Evolutionary conservation across 2,113 vertebrate genomes (phyloP), one percentile per base, ranked within the genome.

Genomic region (Centropus bengalensis): DNA sequence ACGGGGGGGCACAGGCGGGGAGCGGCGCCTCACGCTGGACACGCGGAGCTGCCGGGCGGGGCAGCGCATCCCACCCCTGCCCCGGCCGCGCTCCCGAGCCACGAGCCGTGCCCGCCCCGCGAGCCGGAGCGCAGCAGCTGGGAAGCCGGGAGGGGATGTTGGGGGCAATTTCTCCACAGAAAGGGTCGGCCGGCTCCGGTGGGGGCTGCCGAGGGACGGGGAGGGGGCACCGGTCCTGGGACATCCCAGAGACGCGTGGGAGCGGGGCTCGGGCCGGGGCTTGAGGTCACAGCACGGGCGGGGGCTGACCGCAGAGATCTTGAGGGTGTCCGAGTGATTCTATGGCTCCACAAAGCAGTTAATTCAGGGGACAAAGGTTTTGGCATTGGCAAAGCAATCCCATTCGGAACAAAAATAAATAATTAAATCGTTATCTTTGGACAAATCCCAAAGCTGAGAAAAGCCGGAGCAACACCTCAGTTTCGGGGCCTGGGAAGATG

Each of bases 51-150:
- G n/a, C n/a, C n/a, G n/a, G n/a, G n/a, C 27, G 19, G 30, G 45
- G 42, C 32, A 44, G 6, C 1, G 1, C 17, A 13, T 9, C 22
- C 58, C 42, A 40, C 0, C 19, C 16, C 40, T 8, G 3, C 60
- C 27, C 24, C 74, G 67, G 24, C 62, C 70, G 14, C 4, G 10
- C 14, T 27, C 62, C 4, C 3, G 28, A 17, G 21, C 30, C 27
- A 44, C 27, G 12, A 38, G 27, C 30, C 21, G 7, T 0, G 0
- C 12, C 51, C 52, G 9, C 19, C 17, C 69, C 52, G 18, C 44
- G n/a, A 69, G 30, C 47, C 91, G 66, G 60, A 69, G 32, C 13
- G 36, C 36, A 88, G 44, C 60, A 71, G 5, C 19, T 87, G 19
- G 21, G 32, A 91, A 82, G 5, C 6, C 23, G 12, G 23, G 47